Evolutionary conservation across 1,140 invertebrate genomes (phyloP), one percentile per base, ranked within the genome.

Genomic region (Tetramorium alpestre): DNA sequence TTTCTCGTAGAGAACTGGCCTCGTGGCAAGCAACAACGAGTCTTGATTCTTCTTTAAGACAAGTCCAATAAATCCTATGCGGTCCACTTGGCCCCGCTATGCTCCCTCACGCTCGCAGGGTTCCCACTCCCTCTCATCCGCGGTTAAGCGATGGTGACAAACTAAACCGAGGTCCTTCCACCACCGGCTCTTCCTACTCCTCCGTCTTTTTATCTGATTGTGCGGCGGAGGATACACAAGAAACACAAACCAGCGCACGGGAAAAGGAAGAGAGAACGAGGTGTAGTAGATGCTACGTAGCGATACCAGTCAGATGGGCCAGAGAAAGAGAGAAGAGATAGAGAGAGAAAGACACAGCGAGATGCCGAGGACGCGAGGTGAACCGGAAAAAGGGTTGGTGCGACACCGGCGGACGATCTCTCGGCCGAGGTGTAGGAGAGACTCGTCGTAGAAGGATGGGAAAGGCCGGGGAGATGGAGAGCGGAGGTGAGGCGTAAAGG

Each of bases 21-120:
- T 88, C 89, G 84, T 88, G 90, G 90, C 78, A 89, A 90, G 77
- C 85, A 84, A 75, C 90, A 91, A 87, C 90, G 90, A 91, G 90
- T 78, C 89, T 91, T 91, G 90, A 91, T 91, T 91, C 90, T 88
- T 91, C 89, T 81, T 70, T 62, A 16, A 91, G 90, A 91, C 90
- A 91, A 91, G 87, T 91, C 89, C 89, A 91, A 91, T 91, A 91
- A 91, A 91, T 91, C 90, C 85, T 91, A 22, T 49, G 56, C 54
- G 77, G 56, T 56, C 77, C 58, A 69, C 69, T 25, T 77, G 33
- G 38, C 25, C 38, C n/a, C 51, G 10, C n/a, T 28, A n/a, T 13
- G 33, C 72, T 28, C 60, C 54, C 77, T 38, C 60, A 13, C 16
- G 22, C n/a, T 18, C 41, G 44, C 44, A 11, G 44, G 28, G 41